Base-by-base conservation (phyloP, 1,140 invertebrate genomes). In the Eurosta solidaginis region DNA sequence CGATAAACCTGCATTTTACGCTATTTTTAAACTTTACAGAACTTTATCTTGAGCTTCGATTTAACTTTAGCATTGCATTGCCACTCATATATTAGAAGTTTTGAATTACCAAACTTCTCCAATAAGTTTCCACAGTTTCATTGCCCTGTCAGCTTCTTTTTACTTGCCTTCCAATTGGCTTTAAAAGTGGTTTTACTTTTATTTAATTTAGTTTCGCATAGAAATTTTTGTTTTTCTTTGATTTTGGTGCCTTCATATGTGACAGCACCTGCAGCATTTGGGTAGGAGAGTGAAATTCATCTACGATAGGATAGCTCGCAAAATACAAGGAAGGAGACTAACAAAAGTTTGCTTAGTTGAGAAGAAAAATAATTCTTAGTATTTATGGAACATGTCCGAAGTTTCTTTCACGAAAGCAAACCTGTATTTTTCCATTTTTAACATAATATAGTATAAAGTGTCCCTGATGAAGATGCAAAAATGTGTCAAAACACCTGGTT, bases 121-220 rank as follows among this genome's bases (percentile, higher is more conserved):
- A 59, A 63, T 10, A 40, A n/a, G 14, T 33, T 40, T 22, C 59
- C 6, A 7, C 54, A 12, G 29, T 14, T 17, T 47, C 45, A 47
- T n/a, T 3, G 14, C 33, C 22, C 59, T n/a, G 59, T 40, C 33
- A 20, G 33, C 40, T 68, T 68, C 59, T 2, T 20, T 68, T 68
- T 20, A 68, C 59, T 68, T 20, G n/a, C 17, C 12, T 68, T 1
- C 59, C 33, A 40, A 59, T 68, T 68, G 33, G 33, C 22, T 40
- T 6, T 33, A 36, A 68, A 68, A 68, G 59, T 68, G 59, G 59
- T 68, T 68, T 68, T 68, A 68, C 59, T 68, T 68, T 68, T 68
- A 68, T 68, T 68, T 40, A 68, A 68, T 68, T 40, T 68, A 68
- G 33, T 68, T 68, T 59, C 33, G 27, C 12, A n/a, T 33, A 59